phyloP scores from a whole-genome alignment of 2,797 vertebrate species.

The Galagoides demidoff region DNA sequence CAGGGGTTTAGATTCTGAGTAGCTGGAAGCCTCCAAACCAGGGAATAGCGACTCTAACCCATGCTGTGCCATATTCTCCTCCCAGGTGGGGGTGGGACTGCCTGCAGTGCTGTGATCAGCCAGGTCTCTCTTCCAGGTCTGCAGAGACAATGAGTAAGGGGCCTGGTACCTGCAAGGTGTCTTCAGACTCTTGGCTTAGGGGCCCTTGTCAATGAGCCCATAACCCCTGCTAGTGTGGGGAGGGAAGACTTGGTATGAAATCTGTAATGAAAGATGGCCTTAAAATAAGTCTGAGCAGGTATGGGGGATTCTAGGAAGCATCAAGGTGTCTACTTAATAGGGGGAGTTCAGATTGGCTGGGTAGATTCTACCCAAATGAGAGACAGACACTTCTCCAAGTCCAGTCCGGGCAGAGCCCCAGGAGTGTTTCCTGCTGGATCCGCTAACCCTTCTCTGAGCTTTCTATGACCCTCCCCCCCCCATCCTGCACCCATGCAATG shows the following conservation, averaged over 20 bases:
- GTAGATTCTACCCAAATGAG: neutral
- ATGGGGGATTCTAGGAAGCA: neutral
- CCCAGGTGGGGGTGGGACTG: too few species aligned
- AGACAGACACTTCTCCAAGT: neutral
- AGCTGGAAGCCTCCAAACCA: neutral
- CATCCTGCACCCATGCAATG: fast-evolving
- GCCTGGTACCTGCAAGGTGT: neutral
- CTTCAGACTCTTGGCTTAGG: neutral
- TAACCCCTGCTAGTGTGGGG: neutral
- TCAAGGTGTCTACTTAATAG: neutral
- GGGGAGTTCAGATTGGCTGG: neutral
- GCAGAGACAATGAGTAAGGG: neutral
- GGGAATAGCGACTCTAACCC: fast-evolving
- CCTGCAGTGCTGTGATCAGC: neutral
- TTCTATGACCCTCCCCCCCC: fast-evolving
- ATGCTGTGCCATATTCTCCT: fast-evolving
- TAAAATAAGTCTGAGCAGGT: neutral
- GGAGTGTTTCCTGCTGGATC: neutral
- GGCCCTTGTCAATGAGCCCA: neutral
- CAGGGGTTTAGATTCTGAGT: neutral
- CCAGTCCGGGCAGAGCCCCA: neutral
- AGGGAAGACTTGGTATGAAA: neutral
- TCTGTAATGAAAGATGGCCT: neutral
- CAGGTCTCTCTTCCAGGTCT: neutral
- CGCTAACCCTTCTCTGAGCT: neutral